phyloP scores from a whole-genome alignment of 2,113 vertebrate species.

The Cisticola juncidis region DNA sequence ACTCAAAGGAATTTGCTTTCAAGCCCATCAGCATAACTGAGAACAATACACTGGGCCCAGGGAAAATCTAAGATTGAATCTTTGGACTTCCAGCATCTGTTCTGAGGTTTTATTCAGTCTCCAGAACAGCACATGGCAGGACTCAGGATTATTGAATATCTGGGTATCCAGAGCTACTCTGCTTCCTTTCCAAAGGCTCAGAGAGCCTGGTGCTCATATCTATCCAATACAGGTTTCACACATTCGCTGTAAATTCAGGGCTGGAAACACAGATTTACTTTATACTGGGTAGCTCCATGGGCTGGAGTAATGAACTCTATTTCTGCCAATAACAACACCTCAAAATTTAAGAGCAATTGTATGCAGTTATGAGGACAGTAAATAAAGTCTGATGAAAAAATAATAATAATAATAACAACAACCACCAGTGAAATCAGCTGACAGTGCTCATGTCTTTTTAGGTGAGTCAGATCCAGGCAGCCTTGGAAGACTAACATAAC shows the following conservation, averaged over 20 bases:
- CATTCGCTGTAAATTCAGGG: not conserved
- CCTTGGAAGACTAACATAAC: not conserved
- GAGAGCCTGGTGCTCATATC: not conserved
- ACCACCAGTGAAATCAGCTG: not conserved
- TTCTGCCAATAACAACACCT: not conserved
- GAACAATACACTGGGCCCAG: not conserved
- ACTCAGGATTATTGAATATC: not conserved
- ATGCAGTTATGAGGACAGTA: not conserved
- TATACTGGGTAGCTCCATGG: not conserved
- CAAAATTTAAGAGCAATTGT: not conserved
- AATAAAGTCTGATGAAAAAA: not conserved
- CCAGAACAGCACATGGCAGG: not conserved
- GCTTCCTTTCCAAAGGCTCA: not conserved
- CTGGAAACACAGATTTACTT: not conserved
- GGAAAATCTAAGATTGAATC: not conserved
- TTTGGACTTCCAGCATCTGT: not conserved
- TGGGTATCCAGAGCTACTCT: not conserved
- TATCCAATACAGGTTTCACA: not conserved
- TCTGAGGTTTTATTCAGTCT: not conserved
- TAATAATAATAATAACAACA: accelerated
- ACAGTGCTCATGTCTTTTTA: not conserved
- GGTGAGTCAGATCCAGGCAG: not conserved
- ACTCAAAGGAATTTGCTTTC: not conserved
- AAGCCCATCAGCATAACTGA: not conserved
- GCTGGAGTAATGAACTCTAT: not conserved